Percentiles rank a stretch among this genome's conserved stretches.
These are phyloP conservation scores for Phalangium opilio DNA, from an alignment of 2,888 invertebrate genomes.

Conservation along the genomic window DNA sequence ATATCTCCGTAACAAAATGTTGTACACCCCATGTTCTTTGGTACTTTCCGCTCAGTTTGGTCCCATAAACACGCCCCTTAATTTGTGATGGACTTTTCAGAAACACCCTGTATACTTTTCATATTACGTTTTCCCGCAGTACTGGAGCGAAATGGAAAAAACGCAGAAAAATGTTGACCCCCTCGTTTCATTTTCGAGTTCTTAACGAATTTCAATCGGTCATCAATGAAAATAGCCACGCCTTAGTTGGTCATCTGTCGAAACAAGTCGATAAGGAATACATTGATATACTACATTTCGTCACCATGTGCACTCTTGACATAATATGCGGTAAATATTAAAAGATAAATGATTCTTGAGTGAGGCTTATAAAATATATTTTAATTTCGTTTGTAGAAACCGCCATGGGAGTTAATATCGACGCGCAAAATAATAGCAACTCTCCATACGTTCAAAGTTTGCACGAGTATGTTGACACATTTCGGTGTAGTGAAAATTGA, in stretches of 20 bases:
- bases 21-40: too few species aligned
- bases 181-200: conserved; percentile 62
- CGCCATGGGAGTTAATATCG: conserved; percentile 21
- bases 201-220: conserved; percentile 52
- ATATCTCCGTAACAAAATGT: too few species aligned
- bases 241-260: conserved; percentile 41
- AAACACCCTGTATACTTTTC: conserved; percentile 39
- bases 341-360: too few species aligned
- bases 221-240: conserved; percentile 45
- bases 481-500: too few species aligned
- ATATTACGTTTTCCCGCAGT: conserved; percentile 28
- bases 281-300: conserved; percentile 32
- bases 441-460: conserved; percentile 13
- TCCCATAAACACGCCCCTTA: too few species aligned
- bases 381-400: conserved; percentile 16
- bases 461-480: conserved; percentile 9
- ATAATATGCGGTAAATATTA: conserved; percentile 33
- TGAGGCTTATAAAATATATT: too few species aligned
- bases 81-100: too few species aligned
- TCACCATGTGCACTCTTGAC: conserved; percentile 38
- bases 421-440: conserved; percentile 15
- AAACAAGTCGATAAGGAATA: conserved; percentile 14
- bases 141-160: conserved; percentile 48
- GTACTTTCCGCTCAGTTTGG: too few species aligned
- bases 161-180: conserved; percentile 54